Base-by-base conservation (phyloP, 1,140 invertebrate genomes). In the Neodiprion fabricii region DNA sequence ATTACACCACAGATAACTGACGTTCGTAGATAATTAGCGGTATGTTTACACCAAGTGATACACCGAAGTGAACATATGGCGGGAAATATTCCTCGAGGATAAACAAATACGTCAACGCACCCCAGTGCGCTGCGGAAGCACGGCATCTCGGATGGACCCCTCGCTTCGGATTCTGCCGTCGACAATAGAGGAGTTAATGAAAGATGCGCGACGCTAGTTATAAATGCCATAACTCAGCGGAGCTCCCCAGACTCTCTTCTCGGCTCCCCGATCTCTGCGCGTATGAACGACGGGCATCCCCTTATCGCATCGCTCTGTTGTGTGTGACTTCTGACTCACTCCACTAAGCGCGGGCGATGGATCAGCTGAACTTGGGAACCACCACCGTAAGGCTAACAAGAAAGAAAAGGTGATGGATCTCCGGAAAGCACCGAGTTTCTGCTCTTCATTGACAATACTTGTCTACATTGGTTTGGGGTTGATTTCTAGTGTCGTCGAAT, bases 151-250 rank as follows among this genome's bases (percentile, higher is more conserved):
- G 11, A 61, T 61, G 11, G 53, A 12, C 53, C 53, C 53, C 11
- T 40, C 28, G 28, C 28, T 2, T 40, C 28, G 28, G 28, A 40
- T 40, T 5, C 28, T 40, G 28, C 28, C n/a, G 53, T 61, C 53
- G 21, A 84, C 83, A 84, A 84, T 82, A 77, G 71, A 76, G 74
- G 72, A 76, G 83, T 83, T 84, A 83, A 84, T 83, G 82, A 84
- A 82, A 84, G 80, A 83, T 79, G 79, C 28, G 28, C 78, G 81
- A 80, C 77, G 81, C 82, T 78, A 83, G 80, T 83, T 84, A 81
- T 80, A 80, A 79, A 80, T 81, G 81, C 78, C 81, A 82, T 83
- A 81, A 84, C 81, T 84, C 81, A 82, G 78, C 67, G 69, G 72
- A 17, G 4, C 11, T 61, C 53, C 53, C 53, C 53, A 61, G 53